Base-by-base conservation (phyloP, 2,113 vertebrate genomes). In the Trematocara nigrifrons region DNA sequence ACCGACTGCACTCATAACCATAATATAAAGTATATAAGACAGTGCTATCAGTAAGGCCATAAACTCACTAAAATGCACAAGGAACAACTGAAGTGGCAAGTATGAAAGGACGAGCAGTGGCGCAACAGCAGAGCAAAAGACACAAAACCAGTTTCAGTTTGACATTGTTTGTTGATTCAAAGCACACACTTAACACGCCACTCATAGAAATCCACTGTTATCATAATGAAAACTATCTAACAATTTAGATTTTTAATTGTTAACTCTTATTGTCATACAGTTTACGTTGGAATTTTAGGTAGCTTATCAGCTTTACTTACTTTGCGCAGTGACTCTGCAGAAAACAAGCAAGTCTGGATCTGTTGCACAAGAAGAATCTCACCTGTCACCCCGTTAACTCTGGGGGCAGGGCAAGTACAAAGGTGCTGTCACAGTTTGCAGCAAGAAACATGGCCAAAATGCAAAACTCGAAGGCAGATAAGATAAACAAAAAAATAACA, bases 1-100 rank as follows among this genome's bases (percentile, higher is more conserved):
- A 33, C 29, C 0, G 0, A 35, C 31, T 35, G 16, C 57, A 35
- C 5, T 61, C 5, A 33, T 0, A 33, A 31, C 1, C 15, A 35
- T 61, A 61, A 18, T 10, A 35, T 18, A 61, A 61, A 61, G 0
- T 61, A 35, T 35, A 35, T 10, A 64, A 64, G 16, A 64, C 59
- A n/a, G 31, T 35, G 16, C 0, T 18, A 18, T 35, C 16, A 64
- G 16, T n/a, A 35, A 35, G 16, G 0, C 15, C 0, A 33, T 0
- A 33, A 61, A 61, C 15, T 64, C 59, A 11, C 15, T 61, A 18
- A 61, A 61, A 59, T 2, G 29, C 0, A 61, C 7, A 61, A 61
- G 2, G 9, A 11, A 6, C 29, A 35, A 64, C 31, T 64, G 59
- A 64, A 64, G 10, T 35, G 5, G 3, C 1, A 35, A 35, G n/a